A percentile compares a stretch with the other conserved stretches of the same genome.
Conservation (phyloP, 2,888 invertebrate species). For the Synergus umbraculus region DNA sequence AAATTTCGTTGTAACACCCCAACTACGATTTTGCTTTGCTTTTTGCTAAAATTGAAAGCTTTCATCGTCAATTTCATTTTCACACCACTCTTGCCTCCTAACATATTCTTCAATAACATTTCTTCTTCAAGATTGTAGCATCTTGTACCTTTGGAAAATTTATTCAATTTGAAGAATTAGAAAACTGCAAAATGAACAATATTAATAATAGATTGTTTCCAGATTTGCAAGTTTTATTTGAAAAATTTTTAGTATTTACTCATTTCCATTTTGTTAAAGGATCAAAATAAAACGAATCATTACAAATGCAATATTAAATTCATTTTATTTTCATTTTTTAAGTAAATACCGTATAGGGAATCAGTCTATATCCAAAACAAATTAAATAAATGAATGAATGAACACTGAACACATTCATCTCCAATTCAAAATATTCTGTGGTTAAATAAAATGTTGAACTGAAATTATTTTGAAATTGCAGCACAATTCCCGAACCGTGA, state of each 20-base stretch:
- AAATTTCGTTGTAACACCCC: slow-evolving; percentile 41
- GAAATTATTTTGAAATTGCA: slow-evolving; percentile 42
- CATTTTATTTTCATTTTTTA: not conserved
- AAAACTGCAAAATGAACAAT: not conserved
- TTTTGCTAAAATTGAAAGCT: slow-evolving; percentile 29
- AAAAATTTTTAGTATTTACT: not conserved
- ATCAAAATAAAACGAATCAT: not conserved
- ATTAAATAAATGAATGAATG: not conserved
- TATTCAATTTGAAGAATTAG: not conserved
- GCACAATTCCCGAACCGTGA: slow-evolving; percentile 43
- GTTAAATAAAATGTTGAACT: not conserved
- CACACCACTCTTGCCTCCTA: not conserved
- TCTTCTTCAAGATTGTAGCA: not conserved
- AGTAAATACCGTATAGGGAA: not conserved
- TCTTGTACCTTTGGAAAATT: not conserved
- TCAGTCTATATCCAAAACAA: not conserved
- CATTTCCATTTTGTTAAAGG: not conserved
- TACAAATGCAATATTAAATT: not conserved
- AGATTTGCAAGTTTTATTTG: not conserved
- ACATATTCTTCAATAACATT: not conserved
- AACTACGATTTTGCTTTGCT: slow-evolving; percentile 17
- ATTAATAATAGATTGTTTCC: not conserved
- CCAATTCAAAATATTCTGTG: not conserved
- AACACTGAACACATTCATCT: not conserved
- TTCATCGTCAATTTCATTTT: slow-evolving; percentile 28